Conservation (phyloP, 2,888 invertebrate species). For the Drosophila pseudotakahashii region DNA sequence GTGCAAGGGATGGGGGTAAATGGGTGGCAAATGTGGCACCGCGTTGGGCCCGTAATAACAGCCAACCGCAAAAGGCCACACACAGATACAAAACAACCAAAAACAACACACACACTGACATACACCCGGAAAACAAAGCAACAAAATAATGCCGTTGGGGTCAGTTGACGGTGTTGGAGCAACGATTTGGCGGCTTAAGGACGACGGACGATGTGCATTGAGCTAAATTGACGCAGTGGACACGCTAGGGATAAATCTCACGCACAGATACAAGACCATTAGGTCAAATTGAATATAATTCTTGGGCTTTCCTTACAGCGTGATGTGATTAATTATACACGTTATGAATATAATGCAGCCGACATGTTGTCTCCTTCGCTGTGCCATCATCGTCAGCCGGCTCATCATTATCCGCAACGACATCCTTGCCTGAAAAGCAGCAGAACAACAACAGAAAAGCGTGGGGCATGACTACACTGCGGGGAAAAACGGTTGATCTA, state of each 20-base stretch:
- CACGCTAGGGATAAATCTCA: slow-evolving; percentile 7
- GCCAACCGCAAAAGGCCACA: slow-evolving; percentile 49
- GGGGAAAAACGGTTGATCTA: background rate
- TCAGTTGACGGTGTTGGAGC: slow-evolving; percentile 48
- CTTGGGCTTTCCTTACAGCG: slow-evolving; percentile 47
- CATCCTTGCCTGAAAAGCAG: slow-evolving; percentile 11
- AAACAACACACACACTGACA: slow-evolving; percentile 8
- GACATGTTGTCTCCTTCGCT: slow-evolving; percentile 49
- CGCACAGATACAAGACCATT: slow-evolving; percentile 36
- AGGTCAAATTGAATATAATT: slow-evolving; percentile 66
- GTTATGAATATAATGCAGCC: slow-evolving; percentile 52
- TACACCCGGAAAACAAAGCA: slow-evolving; percentile 30
- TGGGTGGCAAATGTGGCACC: slow-evolving; percentile 19
- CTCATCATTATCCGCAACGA: slow-evolving; percentile 35
- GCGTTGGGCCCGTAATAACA: slow-evolving; percentile 56
- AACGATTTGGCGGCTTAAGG: slow-evolving; percentile 51
- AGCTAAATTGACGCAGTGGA: slow-evolving; percentile 47
- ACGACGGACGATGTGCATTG: slow-evolving; percentile 25
- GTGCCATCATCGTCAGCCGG: slow-evolving; percentile 32
- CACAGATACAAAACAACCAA: slow-evolving; percentile 24
- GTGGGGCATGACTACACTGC: slow-evolving; percentile 12
- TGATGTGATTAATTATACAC: slow-evolving; percentile 67
- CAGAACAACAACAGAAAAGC: slow-evolving; percentile 4
- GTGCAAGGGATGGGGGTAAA: too few species aligned
- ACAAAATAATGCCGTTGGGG: slow-evolving; percentile 47